Evolutionary conservation across 2,797 vertebrate species (phyloP).

Genomic region (Argentina silus): DNA sequence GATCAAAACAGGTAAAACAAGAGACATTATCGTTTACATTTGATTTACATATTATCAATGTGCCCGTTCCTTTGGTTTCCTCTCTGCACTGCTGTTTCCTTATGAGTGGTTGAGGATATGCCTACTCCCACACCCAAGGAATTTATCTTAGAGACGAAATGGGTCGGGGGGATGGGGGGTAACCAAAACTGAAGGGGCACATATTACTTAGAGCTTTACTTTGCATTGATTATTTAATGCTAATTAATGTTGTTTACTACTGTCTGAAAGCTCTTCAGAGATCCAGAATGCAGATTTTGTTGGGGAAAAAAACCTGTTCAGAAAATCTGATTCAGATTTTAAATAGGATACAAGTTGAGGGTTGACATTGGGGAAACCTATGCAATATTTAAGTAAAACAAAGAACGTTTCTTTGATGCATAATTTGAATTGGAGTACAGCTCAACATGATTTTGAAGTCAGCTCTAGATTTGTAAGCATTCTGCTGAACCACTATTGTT

Average conservation of each 20-base stretch:
- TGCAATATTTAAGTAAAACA: background rate
- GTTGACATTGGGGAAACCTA: background rate
- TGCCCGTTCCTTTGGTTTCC: background rate
- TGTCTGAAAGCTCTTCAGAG: too few relatives aligned
- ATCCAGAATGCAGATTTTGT: too few relatives aligned
- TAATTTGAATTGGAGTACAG: background rate
- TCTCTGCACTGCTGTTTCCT: background rate
- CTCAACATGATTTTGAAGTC: background rate
- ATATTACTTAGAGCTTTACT: background rate
- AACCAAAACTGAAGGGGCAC: too few relatives aligned
- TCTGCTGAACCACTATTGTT: background rate
- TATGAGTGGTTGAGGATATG: too few relatives aligned
- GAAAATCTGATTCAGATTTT: too few relatives aligned
- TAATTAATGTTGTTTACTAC: background rate
- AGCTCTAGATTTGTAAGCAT: background rate
- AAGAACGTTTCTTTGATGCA: background rate
- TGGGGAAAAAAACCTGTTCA: too few relatives aligned
- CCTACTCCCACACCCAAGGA: background rate
- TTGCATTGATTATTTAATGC: background rate
- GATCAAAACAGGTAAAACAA: background rate
- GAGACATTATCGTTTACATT: background rate
- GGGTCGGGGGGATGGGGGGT: background rate
- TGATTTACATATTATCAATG: background rate
- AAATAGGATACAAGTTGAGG: background rate
- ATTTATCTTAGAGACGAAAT: background rate